Evolutionary conservation across 2,888 invertebrate genomes (phyloP).

Genomic region (Sphaerophoria taeniata): DNA sequence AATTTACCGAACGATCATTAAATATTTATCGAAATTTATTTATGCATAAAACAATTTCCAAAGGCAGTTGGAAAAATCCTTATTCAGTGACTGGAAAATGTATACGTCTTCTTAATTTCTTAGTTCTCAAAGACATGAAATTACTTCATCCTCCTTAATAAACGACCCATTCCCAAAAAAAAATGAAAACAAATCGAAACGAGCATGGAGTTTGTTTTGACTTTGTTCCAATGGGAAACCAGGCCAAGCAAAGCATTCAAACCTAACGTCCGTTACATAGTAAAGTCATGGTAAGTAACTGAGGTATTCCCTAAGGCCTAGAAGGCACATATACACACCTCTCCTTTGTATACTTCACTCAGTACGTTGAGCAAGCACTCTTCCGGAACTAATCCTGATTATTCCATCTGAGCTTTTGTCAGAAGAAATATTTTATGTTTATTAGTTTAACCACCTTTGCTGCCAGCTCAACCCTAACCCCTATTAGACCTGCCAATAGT

Average conservation of each 20-base stretch:
- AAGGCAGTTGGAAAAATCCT: background rate
- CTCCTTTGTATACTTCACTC: slow-evolving; percentile 18
- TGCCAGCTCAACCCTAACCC: background rate
- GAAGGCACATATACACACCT: slow-evolving; percentile 7
- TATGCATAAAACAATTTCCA: slow-evolving; percentile 8
- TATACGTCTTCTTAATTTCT: slow-evolving; percentile 21
- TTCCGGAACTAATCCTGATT: slow-evolving; percentile 58
- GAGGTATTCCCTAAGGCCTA: slow-evolving; percentile 15
- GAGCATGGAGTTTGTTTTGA: slow-evolving; percentile 1
- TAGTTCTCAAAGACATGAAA: background rate
- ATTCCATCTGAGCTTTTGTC: slow-evolving; percentile 35
- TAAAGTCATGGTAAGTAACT: background rate
- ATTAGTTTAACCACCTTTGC: slow-evolving; percentile 32
- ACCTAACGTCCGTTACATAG: background rate
- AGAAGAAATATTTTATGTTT: slow-evolving; percentile 40
- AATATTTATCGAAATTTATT: background rate
- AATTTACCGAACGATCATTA: background rate
- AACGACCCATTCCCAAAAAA: background rate
- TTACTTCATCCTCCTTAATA: slow-evolving; percentile 2
- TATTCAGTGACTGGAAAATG: slow-evolving; percentile 22
- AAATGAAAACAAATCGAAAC: background rate
- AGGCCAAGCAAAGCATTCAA: slow-evolving; percentile 1
- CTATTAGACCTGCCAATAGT: slow-evolving; percentile 4
- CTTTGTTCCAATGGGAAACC: background rate
- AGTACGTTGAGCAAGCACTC: slow-evolving; percentile 56